Base-by-base conservation (phyloP, 2,113 vertebrate genomes). In the Dermatemys mawii region DNA sequence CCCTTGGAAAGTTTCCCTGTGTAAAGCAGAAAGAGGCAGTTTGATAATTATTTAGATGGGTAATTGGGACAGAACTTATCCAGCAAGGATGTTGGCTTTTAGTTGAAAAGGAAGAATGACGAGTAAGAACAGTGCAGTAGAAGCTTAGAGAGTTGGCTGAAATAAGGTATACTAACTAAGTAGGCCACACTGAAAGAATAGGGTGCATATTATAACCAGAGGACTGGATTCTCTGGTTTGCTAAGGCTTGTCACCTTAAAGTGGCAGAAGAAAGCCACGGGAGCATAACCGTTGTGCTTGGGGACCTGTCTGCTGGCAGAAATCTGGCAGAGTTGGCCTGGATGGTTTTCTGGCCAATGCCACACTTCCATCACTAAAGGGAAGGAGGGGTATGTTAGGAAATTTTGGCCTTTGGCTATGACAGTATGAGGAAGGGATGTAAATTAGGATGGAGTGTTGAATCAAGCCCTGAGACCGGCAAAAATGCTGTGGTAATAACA, bases 381-480 rank as follows among this genome's bases (percentile, higher is more conserved):
- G 16, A 35, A 63, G 17, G 17, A 38, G 16, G 5, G 63, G 7
- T n/a, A 67, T 67, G 35, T n/a, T 63, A 17, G 63, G 63, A n/a
- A 67, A 67, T 67, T 67, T 38, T 8, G n/a, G 63, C 38, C 16
- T 9, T 4, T 67, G 35, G 16, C 29, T 32, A 60, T 60, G 57
- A 29, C 13, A 60, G 12, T 32, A 60, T 60, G 57, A 63, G 32
- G 32, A 35, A 63, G 32, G 54, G 11, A 14, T 10, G 81, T 67
- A 87, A 93, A 17, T 60, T 94, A 75, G 80, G 75, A 6, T 13
- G 76, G 50, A 78, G 76, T 83, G 87, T 87, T 48, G 81, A 79
- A 95, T 79, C 49, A 93, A 89, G 55, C 49, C 81, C 90, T 17
- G 41, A 93, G 84, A 24, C 81, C 87, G 84, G 38, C 60, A 54